Conservation (phyloP, 2,797 vertebrate genomes). For the Siniperca scherzeri region DNA sequence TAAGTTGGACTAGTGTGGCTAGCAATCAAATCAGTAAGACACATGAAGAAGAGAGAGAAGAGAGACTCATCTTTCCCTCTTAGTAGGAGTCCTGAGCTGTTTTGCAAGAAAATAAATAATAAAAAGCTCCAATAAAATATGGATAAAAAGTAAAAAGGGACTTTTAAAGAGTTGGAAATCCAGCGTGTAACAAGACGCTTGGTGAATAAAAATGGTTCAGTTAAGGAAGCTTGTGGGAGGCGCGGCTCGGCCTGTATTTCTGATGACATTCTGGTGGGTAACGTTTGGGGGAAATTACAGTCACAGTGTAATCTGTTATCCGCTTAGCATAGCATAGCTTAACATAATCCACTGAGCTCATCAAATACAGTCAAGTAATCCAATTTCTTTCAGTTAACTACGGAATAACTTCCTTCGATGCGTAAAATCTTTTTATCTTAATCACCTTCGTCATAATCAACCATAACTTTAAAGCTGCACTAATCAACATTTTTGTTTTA, state of each 20-base stretch:
- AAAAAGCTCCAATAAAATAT: slow-evolving; percentile 60
- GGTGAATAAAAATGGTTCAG: slow-evolving; percentile 32
- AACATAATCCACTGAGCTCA: slow-evolving; percentile 43
- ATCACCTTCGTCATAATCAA: slow-evolving; percentile 4
- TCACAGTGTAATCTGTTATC: slow-evolving; percentile 38
- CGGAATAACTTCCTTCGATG: background rate
- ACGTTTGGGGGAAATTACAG: slow-evolving; percentile 30
- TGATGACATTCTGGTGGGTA: slow-evolving; percentile 33
- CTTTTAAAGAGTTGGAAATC: slow-evolving; percentile 24
- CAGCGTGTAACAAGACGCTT: background rate
- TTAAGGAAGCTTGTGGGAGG: slow-evolving; percentile 20
- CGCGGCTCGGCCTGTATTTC: background rate
- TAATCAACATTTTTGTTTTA: background rate
- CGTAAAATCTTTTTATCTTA: background rate
- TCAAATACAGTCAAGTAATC: slow-evolving; percentile 47
- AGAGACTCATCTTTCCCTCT: background rate
- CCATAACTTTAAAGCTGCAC: background rate
- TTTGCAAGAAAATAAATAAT: slow-evolving; percentile 55
- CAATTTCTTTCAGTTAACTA: slow-evolving; percentile 43
- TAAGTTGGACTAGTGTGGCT: background rate
- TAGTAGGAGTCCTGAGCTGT: slow-evolving; percentile 10
- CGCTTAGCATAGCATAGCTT: background rate
- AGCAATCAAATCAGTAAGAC: slow-evolving; percentile 20
- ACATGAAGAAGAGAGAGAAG: background rate
- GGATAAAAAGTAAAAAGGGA: slow-evolving; percentile 37